Evolutionary conservation across 2,888 invertebrate genomes (phyloP).

Genomic region (Fragum sueziense): DNA sequence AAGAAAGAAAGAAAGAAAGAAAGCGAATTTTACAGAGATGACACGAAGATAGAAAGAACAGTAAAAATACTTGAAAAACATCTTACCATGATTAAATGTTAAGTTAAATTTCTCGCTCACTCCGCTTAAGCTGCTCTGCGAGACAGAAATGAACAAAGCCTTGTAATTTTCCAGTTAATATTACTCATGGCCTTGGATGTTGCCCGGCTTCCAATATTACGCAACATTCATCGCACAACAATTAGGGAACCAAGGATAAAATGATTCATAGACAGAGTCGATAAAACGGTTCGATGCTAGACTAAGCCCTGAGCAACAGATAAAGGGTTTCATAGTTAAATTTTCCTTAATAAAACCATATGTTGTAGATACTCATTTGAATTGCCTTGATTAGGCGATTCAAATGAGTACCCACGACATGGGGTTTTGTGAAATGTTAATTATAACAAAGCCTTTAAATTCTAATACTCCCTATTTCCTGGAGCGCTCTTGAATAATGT

Average conservation of each 20-base stretch:
- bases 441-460: no score
- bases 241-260: neutral
- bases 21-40: neutral
- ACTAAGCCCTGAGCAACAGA: no score
- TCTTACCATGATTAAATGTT: slow-evolving; percentile 1
- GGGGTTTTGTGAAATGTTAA: no score
- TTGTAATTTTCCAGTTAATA: neutral
- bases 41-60: neutral
- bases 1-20: neutral
- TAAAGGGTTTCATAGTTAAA: neutral
- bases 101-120: slow-evolving; percentile 15
- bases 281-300: slow-evolving; percentile 7
- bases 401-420: no score
- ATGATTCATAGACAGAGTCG: neutral
- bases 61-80: neutral
- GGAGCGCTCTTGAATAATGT: no score
- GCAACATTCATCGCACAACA: neutral
- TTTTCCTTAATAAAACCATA: no score
- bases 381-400: no score
- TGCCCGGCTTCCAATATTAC: neutral
- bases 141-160: slow-evolving; percentile 17
- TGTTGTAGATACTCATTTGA: no score
- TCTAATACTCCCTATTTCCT: no score
- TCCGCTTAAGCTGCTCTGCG: slow-evolving; percentile 14
- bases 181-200: slow-evolving; percentile 4